These are phyloP conservation scores for Philopotamus ludificatus DNA, from an alignment of 1,140 invertebrate species.

Conservation along the genomic window DNA sequence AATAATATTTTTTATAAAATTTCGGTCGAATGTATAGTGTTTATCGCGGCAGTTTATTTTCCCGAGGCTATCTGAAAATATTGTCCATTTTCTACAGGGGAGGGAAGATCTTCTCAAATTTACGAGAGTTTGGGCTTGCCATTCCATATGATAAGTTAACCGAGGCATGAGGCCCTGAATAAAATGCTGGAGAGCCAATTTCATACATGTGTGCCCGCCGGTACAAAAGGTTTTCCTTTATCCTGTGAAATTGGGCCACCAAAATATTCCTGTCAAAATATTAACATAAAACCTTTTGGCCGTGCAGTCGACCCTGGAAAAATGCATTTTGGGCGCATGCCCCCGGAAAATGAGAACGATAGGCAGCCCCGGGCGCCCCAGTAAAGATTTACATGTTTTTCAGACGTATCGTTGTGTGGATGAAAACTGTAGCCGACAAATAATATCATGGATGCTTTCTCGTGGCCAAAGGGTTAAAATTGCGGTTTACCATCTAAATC, in stretches of 20 bases:
- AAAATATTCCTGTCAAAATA: not conserved
- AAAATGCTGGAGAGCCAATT: constrained; percentile 30
- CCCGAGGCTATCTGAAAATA: not conserved
- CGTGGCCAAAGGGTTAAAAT: too few species aligned
- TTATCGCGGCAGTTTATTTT: not conserved
- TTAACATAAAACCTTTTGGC: not conserved
- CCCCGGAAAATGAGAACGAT: not conserved
- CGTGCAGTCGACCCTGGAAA: not conserved
- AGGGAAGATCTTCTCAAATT: constrained; percentile 23
- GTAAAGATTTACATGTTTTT: too few species aligned
- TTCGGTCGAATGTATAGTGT: too few species aligned
- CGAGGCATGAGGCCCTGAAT: constrained; percentile 33
- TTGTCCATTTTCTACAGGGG: not conserved
- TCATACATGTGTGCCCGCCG: constrained; percentile 34
- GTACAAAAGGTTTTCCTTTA: constrained; percentile 13
- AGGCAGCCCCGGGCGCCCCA: too few species aligned
- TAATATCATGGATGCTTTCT: too few species aligned
- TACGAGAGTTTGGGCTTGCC: constrained; percentile 27
- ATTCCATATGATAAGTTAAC: constrained; percentile 28
- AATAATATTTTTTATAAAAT: too few species aligned
- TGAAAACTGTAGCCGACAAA: too few species aligned
- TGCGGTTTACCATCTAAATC: too few species aligned
- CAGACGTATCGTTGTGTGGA: too few species aligned
- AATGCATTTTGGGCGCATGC: not conserved
- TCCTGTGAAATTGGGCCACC: not conserved